These are phyloP conservation scores for Drosophila buzzatii DNA, from an alignment of 2,888 invertebrate species.

Conservation along the genomic window DNA sequence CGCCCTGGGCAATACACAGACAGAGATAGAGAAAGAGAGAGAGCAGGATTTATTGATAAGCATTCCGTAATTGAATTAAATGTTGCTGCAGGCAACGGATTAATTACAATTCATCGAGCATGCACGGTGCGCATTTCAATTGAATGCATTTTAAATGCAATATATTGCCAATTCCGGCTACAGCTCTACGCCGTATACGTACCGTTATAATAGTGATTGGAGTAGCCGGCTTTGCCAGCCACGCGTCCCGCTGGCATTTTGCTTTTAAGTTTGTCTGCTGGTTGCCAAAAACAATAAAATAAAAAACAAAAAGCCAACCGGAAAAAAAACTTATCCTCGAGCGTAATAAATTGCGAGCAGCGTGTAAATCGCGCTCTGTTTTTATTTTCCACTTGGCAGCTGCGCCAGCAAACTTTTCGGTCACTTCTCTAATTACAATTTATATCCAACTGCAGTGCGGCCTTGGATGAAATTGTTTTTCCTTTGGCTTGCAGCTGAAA, in stretches of 20 bases:
- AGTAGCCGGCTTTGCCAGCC: constrained; percentile 85
- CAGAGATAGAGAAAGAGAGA: neutral
- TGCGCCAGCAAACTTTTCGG: constrained; percentile 35
- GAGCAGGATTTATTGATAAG: constrained; percentile 4
- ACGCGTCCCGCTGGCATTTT: constrained; percentile 85
- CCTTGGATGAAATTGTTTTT: constrained; percentile 8
- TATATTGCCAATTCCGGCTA: neutral
- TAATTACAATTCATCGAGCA: constrained; percentile 15
- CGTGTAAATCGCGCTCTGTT: constrained; percentile 9
- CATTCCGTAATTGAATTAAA: constrained; percentile 1
- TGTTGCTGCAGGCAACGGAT: neutral
- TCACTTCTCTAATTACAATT: constrained; percentile 52
- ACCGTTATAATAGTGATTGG: constrained; percentile 85
- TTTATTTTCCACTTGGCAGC: constrained; percentile 31
- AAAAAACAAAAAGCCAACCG: constrained; percentile 5
- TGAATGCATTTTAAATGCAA: constrained; percentile 3
- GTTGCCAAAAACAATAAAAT: constrained; percentile 17
- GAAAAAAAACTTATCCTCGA: neutral
- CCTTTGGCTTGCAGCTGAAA: neutral
- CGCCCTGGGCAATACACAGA: constrained; percentile 87
- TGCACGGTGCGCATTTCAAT: constrained; percentile 13
- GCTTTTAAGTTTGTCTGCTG: constrained; percentile 12
- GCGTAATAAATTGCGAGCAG: constrained; percentile 15
- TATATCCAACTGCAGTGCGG: constrained; percentile 43
- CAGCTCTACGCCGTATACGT: constrained; percentile 30